A percentile compares a stretch with the other conserved stretches of the same genome.
Conservation (phyloP, 2,888 invertebrate genomes). For the Epiblema foenella region DNA sequence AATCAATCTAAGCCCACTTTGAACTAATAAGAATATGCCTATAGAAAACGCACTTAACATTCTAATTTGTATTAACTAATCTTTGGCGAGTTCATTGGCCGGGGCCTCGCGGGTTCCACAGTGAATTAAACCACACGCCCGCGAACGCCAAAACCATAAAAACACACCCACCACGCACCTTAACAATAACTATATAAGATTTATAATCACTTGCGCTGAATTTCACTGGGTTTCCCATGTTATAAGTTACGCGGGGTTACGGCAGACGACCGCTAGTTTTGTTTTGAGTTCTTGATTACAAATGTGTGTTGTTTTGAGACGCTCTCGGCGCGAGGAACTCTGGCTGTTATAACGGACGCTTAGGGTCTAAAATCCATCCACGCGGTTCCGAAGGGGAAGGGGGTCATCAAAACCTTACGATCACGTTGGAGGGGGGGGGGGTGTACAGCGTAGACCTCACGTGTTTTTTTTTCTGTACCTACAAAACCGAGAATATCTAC, state of each 20-base stretch:
- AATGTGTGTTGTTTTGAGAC: slow-evolving; percentile 8
- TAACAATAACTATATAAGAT: background rate
- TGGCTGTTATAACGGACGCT: too few species aligned
- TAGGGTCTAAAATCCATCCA: too few species aligned
- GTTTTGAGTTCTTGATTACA: slow-evolving; percentile 22
- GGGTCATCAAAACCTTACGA: too few species aligned
- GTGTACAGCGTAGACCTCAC: too few species aligned
- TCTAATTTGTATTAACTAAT: slow-evolving; percentile 49
- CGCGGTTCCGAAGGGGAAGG: too few species aligned
- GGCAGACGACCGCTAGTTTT: slow-evolving; percentile 19
- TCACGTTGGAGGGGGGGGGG: too few species aligned
- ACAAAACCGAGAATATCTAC: too few species aligned
- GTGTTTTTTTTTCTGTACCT: too few species aligned
- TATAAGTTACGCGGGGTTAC: slow-evolving; percentile 23
- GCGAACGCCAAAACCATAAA: slow-evolving; percentile 7
- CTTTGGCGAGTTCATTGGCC: slow-evolving; percentile 65
- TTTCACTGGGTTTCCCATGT: slow-evolving; percentile 13
- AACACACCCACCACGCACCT: background rate
- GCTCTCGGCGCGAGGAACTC: background rate
- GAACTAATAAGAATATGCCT: too few species aligned
- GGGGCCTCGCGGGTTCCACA: slow-evolving; percentile 64
- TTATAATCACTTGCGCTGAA: slow-evolving; percentile 8
- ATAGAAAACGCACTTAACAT: background rate
- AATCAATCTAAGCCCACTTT: too few species aligned
- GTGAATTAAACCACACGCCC: slow-evolving; percentile 28